Conservation (phyloP, 2,797 vertebrate species). For the Phoxinus dragarum region DNA sequence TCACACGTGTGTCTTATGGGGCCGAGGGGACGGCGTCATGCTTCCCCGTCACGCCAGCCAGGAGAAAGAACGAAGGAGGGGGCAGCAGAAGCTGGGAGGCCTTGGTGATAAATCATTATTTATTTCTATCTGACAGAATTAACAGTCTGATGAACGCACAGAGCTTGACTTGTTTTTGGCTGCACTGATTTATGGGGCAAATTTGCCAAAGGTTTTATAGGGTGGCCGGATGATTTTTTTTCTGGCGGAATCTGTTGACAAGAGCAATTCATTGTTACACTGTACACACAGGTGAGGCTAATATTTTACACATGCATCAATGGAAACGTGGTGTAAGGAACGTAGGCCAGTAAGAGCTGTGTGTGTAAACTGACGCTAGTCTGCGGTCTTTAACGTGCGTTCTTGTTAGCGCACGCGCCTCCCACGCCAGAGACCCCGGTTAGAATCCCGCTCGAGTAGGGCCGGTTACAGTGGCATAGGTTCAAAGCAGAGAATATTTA, state of each 20-base stretch:
- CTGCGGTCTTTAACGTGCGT: no score
- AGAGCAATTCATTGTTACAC: conserved; percentile 32
- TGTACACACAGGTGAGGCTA: neutral
- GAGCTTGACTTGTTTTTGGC: conserved; percentile 44
- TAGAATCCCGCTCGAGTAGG: no score
- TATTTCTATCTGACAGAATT: conserved; percentile 77
- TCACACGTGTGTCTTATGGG: conserved; percentile 66
- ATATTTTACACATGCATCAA: conserved; percentile 13
- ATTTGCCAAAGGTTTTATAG: conserved; percentile 24
- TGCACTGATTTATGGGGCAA: conserved; percentile 41
- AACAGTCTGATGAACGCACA: conserved; percentile 65
- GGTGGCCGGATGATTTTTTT: conserved; percentile 16
- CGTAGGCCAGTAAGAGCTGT: no score
- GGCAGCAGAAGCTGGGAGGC: conserved; percentile 64
- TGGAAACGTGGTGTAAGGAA: neutral
- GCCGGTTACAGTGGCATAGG: neutral
- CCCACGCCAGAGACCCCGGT: no score
- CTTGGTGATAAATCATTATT: conserved; percentile 72
- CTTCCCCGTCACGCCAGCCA: conserved; percentile 63
- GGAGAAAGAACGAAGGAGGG: conserved; percentile 21
- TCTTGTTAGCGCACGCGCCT: no score
- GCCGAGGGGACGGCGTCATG: conserved; percentile 62
- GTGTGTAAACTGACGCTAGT: no score
- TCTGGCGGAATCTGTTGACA: conserved; percentile 32
- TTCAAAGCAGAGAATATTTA: neutral